Conservation (phyloP, 2,797 vertebrate species). For the Oceanodroma leucorhoa region DNA sequence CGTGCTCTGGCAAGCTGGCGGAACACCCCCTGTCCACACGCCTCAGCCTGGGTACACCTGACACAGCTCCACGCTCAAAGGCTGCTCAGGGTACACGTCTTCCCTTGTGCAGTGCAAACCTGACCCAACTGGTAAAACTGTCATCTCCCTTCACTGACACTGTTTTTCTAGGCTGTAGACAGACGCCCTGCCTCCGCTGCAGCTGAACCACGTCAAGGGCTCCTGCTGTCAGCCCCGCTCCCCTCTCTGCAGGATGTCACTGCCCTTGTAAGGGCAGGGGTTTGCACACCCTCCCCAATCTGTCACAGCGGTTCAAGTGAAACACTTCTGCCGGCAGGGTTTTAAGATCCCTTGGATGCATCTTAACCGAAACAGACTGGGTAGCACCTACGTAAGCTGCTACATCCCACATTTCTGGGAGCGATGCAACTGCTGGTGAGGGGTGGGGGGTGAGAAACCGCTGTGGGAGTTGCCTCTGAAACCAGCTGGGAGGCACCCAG, state of each 20-base stretch:
- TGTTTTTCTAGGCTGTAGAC: not conserved
- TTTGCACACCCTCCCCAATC: not conserved
- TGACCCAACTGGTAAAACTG: not conserved
- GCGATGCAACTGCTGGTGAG: not conserved
- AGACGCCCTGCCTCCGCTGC: not conserved
- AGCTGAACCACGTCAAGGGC: not conserved
- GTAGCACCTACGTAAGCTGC: not conserved
- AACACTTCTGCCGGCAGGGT: not conserved
- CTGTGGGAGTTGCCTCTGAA: not conserved
- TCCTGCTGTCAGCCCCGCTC: not conserved
- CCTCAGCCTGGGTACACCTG: not conserved
- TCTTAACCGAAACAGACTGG: not conserved
- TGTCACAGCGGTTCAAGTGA: not conserved
- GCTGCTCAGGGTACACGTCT: not conserved
- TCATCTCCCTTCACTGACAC: not conserved
- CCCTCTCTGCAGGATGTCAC: not conserved
- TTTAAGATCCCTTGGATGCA: not conserved
- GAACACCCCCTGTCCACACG: not conserved
- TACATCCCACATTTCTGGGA: not conserved
- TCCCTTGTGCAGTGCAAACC: rapidly evolving
- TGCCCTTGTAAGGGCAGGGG: not conserved
- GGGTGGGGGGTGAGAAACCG: not conserved
- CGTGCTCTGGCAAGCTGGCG: not conserved
- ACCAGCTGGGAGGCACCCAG: not conserved
- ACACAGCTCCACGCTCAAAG: not conserved